phyloP scores from a whole-genome alignment of 2,113 vertebrate species.

The Melanerpes aurifrons region DNA sequence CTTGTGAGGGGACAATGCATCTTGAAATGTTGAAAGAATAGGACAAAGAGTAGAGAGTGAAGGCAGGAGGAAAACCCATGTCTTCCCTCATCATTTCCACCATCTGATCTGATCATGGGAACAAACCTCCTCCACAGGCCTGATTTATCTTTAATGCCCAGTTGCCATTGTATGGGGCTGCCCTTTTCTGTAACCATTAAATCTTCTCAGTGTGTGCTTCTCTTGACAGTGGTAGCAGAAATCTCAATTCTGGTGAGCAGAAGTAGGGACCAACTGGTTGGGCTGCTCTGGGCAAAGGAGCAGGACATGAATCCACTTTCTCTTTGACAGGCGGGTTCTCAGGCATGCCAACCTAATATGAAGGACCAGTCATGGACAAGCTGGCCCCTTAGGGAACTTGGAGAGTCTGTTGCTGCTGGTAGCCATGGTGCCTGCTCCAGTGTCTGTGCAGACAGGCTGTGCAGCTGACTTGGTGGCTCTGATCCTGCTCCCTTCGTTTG shows the following conservation, averaged over 20 bases:
- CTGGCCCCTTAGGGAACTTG: background rate
- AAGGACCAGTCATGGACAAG: background rate
- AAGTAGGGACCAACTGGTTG: background rate
- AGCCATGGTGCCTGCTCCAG: background rate
- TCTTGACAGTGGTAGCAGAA: background rate
- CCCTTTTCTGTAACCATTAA: background rate
- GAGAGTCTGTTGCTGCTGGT: background rate
- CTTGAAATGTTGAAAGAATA: background rate
- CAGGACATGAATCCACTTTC: fast-evolving
- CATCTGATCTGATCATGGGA: background rate
- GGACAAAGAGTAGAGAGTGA: background rate
- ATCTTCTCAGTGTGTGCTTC: background rate
- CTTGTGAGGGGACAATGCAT: background rate
- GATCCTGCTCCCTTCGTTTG: fast-evolving
- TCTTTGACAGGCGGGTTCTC: background rate
- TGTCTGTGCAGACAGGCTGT: background rate
- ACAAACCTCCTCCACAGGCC: background rate
- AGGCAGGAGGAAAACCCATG: background rate
- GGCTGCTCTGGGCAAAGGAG: background rate
- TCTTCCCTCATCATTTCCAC: background rate
- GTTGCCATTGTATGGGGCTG: background rate
- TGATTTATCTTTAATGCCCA: background rate
- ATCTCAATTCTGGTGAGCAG: background rate
- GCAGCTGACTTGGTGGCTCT: fast-evolving
- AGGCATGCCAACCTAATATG: background rate